phyloP scores from a whole-genome alignment of 92 coral and sea anemone species.

The Umimayanthus kanabou region DNA sequence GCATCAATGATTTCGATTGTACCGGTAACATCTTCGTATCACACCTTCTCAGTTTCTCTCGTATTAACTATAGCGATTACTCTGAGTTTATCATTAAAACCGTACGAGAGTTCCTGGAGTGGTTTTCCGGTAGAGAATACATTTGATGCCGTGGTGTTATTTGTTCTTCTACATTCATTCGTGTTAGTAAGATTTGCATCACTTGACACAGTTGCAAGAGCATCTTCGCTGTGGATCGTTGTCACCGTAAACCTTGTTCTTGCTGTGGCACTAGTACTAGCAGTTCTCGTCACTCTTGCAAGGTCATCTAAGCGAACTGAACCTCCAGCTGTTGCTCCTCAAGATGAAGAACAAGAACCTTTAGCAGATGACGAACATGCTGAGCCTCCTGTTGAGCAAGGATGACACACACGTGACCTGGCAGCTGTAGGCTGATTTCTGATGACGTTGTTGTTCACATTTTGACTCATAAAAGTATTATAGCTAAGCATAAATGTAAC shows the following conservation, averaged over 20 bases:
- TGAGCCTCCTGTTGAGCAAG: not conserved
- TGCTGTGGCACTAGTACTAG: constrained; percentile 11
- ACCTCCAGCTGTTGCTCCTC: not conserved
- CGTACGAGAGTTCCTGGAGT: constrained; percentile 26
- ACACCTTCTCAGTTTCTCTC: constrained; percentile 56
- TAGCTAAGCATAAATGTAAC: too few species aligned
- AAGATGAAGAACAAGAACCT: not conserved
- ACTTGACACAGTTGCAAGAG: constrained; percentile 28
- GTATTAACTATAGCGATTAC: constrained; percentile 43
- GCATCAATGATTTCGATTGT: constrained; percentile 58
- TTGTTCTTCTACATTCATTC: constrained; percentile 62
- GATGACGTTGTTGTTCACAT: too few species aligned
- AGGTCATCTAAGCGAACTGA: not conserved
- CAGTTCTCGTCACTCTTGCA: constrained; percentile 26
- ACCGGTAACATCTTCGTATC: constrained; percentile 51
- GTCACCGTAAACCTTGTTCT: constrained; percentile 45
- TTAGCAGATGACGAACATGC: not conserved
- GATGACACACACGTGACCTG: too few species aligned
- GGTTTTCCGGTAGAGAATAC: constrained; percentile 46
- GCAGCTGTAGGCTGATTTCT: too few species aligned
- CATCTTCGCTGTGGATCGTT: constrained; percentile 45
- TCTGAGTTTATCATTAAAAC: constrained; percentile 36
- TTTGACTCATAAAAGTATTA: too few species aligned
- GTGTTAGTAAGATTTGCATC: constrained; percentile 54
- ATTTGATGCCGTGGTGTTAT: constrained; percentile 46